A percentile compares a stretch with the other conserved stretches of the same genome.
These are phyloP conservation scores for Halictus ligatus DNA, from an alignment of 2,888 invertebrate species.

Conservation along the genomic window DNA sequence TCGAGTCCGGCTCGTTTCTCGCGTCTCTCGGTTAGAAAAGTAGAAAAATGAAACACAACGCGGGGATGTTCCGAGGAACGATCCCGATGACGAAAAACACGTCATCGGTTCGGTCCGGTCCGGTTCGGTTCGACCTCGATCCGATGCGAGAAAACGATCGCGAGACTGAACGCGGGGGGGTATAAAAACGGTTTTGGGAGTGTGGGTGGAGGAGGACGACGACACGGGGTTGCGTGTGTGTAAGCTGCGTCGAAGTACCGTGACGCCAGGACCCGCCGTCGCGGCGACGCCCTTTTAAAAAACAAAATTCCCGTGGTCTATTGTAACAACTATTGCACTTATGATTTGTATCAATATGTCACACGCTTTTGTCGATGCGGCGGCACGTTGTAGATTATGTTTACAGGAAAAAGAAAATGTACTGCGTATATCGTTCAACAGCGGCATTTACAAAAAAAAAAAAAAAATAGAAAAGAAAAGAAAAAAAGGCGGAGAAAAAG, in stretches of 20 bases:
- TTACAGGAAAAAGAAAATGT: background rate
- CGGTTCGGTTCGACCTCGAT: background rate
- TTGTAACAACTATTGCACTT: slow-evolving; percentile 84
- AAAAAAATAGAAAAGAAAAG: slow-evolving; percentile 26
- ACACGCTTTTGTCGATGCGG: slow-evolving; percentile 44
- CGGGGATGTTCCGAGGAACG: too few relatives aligned
- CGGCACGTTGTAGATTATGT: slow-evolving; percentile 46
- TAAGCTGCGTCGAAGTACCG: slow-evolving; percentile 13
- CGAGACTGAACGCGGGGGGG: background rate
- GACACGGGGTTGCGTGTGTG: background rate
- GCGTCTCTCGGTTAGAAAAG: slow-evolving; percentile 16
- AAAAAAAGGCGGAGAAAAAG: slow-evolving; percentile 55
- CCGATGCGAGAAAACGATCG: background rate
- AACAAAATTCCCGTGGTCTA: slow-evolving; percentile 73
- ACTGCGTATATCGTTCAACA: slow-evolving; percentile 58
- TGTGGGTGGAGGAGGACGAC: background rate
- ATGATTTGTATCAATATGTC: slow-evolving; percentile 77
- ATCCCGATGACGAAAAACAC: too few relatives aligned
- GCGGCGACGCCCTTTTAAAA: slow-evolving; percentile 41
- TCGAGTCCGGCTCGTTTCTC: background rate
- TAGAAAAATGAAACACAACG: background rate
- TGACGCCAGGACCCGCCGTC: slow-evolving; percentile 32
- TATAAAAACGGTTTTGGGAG: background rate
- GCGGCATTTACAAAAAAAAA: slow-evolving; percentile 32
- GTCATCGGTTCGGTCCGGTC: too few relatives aligned